Percentiles rank a stretch among this genome's conserved stretches.
phyloP scores from a whole-genome alignment of 2,113 vertebrate species.

The Antechinus flavipes region DNA sequence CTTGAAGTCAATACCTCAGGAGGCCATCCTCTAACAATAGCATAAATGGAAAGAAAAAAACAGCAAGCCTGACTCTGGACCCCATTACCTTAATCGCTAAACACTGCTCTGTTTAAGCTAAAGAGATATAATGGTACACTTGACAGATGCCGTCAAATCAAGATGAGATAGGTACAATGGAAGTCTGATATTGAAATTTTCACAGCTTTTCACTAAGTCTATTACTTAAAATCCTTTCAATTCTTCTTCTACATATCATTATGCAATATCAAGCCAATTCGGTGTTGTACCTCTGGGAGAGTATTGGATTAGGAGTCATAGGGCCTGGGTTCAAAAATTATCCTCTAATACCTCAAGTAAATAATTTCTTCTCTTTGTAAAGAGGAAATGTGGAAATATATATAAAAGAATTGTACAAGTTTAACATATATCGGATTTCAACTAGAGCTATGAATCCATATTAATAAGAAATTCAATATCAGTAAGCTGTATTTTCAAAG shows the following conservation, averaged over 20 bases:
- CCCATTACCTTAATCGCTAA: constrained; percentile 65
- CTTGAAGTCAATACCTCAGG: constrained; percentile 42
- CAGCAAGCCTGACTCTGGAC: constrained; percentile 11
- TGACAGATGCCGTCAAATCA: constrained; percentile 63
- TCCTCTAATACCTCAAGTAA: background rate
- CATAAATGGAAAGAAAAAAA: constrained; percentile 65
- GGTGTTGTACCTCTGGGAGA: background rate
- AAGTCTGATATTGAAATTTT: constrained; percentile 33
- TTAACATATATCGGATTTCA: background rate
- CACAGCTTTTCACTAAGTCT: constrained; percentile 43
- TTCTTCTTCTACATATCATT: constrained; percentile 26
- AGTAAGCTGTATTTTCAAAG: constrained; percentile 1
- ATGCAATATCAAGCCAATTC: background rate
- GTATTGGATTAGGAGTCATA: background rate
- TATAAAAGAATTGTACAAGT: too few relatives aligned
- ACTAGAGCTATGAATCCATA: background rate
- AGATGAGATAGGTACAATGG: constrained; percentile 66
- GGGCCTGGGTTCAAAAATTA: background rate
- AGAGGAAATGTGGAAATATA: too few relatives aligned
- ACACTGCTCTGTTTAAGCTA: constrained; percentile 59
- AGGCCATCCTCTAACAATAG: constrained; percentile 41
- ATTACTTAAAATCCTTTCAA: constrained; percentile 61
- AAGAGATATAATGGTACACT: constrained; percentile 60
- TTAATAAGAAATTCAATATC: background rate
- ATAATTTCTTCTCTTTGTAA: background rate